Evolutionary conservation across 2,113 vertebrate species (phyloP), one percentile per base, ranked within the genome.

Genomic region (Pogonocichla stellata): DNA sequence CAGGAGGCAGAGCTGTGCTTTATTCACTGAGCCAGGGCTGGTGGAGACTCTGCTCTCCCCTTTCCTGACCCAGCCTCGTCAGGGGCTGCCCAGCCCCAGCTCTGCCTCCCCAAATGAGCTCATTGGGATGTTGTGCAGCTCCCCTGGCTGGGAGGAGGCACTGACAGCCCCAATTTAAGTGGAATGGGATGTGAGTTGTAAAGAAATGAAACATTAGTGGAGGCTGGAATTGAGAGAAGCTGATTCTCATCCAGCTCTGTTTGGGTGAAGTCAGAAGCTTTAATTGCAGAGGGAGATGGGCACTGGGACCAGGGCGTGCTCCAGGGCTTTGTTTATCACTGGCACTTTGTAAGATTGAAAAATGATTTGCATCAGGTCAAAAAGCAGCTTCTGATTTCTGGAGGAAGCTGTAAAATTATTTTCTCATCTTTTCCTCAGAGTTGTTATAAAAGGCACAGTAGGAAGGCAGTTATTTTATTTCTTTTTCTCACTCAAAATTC

Each of bases 141-240:
- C 60, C 22, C 40, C 12, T 1, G 40, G 7, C 36, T 2, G 34
- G 25, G 22, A 56, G 22, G 8, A 73, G 67, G 31, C 34, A 6
- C 0, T 5, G 14, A 4, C 36, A 20, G 0, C 24, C 51, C 70
- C 45, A 17, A 5, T 20, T 25, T 2, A 0, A 28, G 26, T n/a
- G 12, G 17, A 54, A 38, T 2, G 13, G 43, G 61, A 62, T 67
- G 38, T 43, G 45, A 36, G 61, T 17, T 64, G 34, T 1, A 3
- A 61, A 29, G 13, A 72, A 36, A 20, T 12, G 18, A 7, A 20
- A 8, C 8, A 2, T 67, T 7, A 8, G 31, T 6, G 33, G 13
- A 2, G 66, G 0, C 56, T 42, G 56, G 33, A 62, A 65, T 10
- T 6, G 34, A 22, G 65, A 19, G 51, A 22, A 31, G 13, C 45